Percentiles rank a stretch among this genome's conserved stretches.
phyloP scores from a whole-genome alignment of 1,140 invertebrate genomes.

The Megalonaias nervosa region DNA sequence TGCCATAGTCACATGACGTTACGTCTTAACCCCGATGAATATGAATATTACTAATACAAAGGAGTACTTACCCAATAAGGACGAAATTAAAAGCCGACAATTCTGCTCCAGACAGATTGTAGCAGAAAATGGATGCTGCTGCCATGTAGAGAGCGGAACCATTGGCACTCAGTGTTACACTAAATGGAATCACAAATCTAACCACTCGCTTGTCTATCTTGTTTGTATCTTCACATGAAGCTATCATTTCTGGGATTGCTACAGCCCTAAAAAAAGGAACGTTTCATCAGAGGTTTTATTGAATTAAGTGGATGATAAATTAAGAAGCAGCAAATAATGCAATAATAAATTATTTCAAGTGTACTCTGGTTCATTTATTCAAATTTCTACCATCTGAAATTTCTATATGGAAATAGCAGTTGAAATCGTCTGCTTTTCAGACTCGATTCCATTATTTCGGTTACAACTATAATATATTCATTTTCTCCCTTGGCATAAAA shows the following conservation, averaged over 20 bases:
- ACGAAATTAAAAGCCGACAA: constrained; percentile 75
- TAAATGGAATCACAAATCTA: constrained; percentile 90
- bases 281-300: too few species aligned
- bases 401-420: too few species aligned
- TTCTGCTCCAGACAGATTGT: constrained; percentile 89
- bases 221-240: constrained; percentile 50
- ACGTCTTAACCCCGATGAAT: neutral
- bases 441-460: too few species aligned
- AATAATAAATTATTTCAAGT: too few species aligned
- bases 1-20: neutral
- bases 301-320: too few species aligned
- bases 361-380: too few species aligned
- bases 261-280: constrained; percentile 50
- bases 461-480: too few species aligned
- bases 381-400: too few species aligned
- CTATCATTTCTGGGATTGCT: constrained; percentile 65
- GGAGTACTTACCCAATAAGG: constrained; percentile 77
- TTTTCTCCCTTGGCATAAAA: too few species aligned
- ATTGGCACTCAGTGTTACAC: constrained; percentile 95
- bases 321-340: too few species aligned
- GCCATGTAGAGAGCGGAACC: constrained; percentile 94
- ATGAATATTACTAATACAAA: neutral
- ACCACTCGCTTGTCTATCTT: constrained; percentile 53
- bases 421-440: too few species aligned
- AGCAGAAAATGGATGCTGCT: constrained; percentile 91